Conservation (phyloP, 2,797 vertebrate genomes). For the Microchirus variegatus region DNA sequence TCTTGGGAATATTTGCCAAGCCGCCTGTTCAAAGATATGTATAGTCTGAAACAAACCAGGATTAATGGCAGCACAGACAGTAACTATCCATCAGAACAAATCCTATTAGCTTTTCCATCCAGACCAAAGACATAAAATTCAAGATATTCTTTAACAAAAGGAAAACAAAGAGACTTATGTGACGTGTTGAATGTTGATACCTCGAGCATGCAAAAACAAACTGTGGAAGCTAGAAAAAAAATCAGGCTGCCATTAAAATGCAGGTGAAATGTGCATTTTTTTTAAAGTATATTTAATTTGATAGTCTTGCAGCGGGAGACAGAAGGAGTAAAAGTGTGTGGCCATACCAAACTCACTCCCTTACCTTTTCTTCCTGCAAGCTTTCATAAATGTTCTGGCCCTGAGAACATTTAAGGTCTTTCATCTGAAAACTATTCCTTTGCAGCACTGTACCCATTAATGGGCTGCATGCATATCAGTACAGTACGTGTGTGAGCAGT, state of each 20-base stretch:
- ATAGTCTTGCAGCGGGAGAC: constrained; percentile 2
- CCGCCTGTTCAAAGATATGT: constrained; percentile 17
- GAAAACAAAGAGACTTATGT: constrained; percentile 3
- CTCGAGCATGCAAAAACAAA: neutral
- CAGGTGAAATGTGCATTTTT: constrained; percentile 17
- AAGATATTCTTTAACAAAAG: constrained; percentile 2
- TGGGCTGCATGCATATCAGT: neutral
- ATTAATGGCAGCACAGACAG: constrained; percentile 23
- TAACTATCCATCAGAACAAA: constrained; percentile 28
- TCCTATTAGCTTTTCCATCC: neutral
- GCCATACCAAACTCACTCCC: constrained; percentile 4
- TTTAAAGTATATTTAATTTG: constrained; percentile 9
- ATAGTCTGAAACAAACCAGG: constrained; percentile 15
- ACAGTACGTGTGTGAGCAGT: neutral
- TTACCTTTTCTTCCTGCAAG: constrained; percentile 4
- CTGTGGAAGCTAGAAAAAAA: neutral
- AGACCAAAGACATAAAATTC: neutral
- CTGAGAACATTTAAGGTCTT: constrained; percentile 27
- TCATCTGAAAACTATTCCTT: constrained; percentile 7
- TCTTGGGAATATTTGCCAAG: constrained; percentile 38
- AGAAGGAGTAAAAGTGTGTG: constrained; percentile 9
- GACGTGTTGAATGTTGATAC: neutral
- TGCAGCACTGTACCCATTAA: constrained; percentile 11
- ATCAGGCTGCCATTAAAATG: too few species aligned
- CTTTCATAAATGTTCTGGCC: constrained; percentile 13